Conservation (phyloP, 2,113 vertebrate genomes). For the Colistium nudipinnis region DNA sequence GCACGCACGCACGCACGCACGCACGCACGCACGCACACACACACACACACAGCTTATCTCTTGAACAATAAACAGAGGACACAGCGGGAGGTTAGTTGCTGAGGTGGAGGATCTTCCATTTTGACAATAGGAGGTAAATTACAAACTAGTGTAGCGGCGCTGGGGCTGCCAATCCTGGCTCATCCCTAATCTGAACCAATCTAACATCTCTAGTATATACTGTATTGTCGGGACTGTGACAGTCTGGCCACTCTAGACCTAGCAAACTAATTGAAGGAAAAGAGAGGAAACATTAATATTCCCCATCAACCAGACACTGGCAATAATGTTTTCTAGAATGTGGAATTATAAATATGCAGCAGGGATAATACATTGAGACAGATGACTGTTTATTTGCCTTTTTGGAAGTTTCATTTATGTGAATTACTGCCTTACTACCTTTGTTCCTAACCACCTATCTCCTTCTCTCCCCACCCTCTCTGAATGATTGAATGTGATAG, state of each 20-base stretch:
- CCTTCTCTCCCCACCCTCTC: conserved; percentile 12
- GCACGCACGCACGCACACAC: not conserved
- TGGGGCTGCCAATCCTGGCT: conserved; percentile 33
- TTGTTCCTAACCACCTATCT: conserved; percentile 13
- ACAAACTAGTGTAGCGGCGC: conserved; percentile 50
- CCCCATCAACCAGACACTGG: conserved; percentile 40
- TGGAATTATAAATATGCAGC: conserved; percentile 66
- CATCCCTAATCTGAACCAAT: conserved; percentile 56
- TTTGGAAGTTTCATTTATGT: conserved; percentile 72
- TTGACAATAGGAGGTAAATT: conserved; percentile 73
- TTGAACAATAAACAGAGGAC: conserved; percentile 68
- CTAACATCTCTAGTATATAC: conserved; percentile 34
- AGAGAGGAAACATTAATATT: conserved; percentile 68
- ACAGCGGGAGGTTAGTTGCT: conserved; percentile 69
- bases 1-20: conserved; percentile 8
- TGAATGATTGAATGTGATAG: conserved; percentile 60
- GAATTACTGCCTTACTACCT: conserved; percentile 65
- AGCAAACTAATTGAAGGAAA: conserved; percentile 66
- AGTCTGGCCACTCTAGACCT: conserved; percentile 37
- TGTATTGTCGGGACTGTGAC: conserved; percentile 41
- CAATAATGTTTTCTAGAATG: conserved; percentile 46
- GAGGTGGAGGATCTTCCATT: conserved; percentile 64
- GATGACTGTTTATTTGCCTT: conserved; percentile 69
- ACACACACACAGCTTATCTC: conserved; percentile 45
- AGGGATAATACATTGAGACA: conserved; percentile 59